Conservation (phyloP, 2,797 vertebrate genomes). For the Phataginus tetradactyla region DNA sequence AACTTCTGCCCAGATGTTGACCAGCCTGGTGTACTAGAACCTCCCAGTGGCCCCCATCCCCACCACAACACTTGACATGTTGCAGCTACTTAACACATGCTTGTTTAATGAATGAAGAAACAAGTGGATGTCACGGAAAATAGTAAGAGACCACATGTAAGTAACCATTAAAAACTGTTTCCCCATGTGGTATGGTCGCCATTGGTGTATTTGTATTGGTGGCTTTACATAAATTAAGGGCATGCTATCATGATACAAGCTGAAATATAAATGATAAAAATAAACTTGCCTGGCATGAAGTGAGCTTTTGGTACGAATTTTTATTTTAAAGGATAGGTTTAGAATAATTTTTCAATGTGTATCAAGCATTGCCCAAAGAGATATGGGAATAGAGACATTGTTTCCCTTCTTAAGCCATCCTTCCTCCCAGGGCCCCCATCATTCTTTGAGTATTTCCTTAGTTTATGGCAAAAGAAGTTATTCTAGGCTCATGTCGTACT, state of each 20-base stretch:
- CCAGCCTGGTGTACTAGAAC: not conserved
- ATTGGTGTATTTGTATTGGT: not conserved
- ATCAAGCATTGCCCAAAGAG: not conserved
- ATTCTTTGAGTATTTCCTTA: not conserved
- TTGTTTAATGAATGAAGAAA: not conserved
- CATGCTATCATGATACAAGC: not conserved
- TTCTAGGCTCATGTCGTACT: not conserved
- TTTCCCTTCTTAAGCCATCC: not conserved
- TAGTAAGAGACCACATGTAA: not conserved
- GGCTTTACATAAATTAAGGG: not conserved
- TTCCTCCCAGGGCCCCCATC: not conserved
- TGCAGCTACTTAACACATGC: not conserved
- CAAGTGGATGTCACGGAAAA: not conserved
- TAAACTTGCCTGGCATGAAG: not conserved
- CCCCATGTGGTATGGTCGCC: no score
- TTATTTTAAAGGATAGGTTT: not conserved
- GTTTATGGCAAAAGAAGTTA: not conserved
- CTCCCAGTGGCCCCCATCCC: fast-evolving
- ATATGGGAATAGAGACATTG: not conserved
- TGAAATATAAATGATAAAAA: not conserved
- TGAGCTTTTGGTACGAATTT: not conserved
- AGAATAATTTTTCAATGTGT: not conserved
- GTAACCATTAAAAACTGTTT: not conserved
- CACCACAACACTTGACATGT: not conserved
- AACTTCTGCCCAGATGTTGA: not conserved